A percentile compares a stretch with the other conserved stretches of the same genome.
phyloP scores from a whole-genome alignment of 2,113 vertebrate genomes.

The Nycticebus coucang region DNA sequence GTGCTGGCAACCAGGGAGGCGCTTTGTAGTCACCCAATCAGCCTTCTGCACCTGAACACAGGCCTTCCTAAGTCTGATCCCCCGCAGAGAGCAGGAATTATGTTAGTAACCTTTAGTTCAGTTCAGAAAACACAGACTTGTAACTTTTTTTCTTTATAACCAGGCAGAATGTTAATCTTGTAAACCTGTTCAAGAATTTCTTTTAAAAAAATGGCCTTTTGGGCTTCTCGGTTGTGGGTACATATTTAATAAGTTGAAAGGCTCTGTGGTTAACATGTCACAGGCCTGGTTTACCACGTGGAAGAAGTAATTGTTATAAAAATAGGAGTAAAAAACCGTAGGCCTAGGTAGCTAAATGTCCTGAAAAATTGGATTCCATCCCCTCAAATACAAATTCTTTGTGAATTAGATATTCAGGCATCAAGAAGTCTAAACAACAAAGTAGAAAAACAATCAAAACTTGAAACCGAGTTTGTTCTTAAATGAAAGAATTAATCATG shows the following conservation, averaged over 20 bases:
- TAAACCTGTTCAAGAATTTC: background rate
- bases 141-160: conserved; percentile 16
- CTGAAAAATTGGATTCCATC: background rate
- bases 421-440: conserved; percentile 14
- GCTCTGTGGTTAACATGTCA: background rate
- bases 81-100: background rate
- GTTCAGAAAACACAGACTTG: background rate
- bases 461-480: conserved; percentile 52
- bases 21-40: fast-evolving
- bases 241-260: background rate
- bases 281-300: background rate
- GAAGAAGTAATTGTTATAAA: background rate
- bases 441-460: conserved; percentile 47
- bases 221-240: background rate
- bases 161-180: conserved; percentile 50
- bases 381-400: background rate
- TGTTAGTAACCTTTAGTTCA: background rate
- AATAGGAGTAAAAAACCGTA: background rate
- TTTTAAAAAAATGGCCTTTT: conserved; percentile 8
- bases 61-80: background rate
- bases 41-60: background rate
- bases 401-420: background rate
- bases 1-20: fast-evolving
- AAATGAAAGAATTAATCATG: conserved; percentile 69
- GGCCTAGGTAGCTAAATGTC: background rate